Evolutionary conservation across 2,797 vertebrate genomes (phyloP), one percentile per base, ranked within the genome.

Genomic region (Miichthys miiuy): DNA sequence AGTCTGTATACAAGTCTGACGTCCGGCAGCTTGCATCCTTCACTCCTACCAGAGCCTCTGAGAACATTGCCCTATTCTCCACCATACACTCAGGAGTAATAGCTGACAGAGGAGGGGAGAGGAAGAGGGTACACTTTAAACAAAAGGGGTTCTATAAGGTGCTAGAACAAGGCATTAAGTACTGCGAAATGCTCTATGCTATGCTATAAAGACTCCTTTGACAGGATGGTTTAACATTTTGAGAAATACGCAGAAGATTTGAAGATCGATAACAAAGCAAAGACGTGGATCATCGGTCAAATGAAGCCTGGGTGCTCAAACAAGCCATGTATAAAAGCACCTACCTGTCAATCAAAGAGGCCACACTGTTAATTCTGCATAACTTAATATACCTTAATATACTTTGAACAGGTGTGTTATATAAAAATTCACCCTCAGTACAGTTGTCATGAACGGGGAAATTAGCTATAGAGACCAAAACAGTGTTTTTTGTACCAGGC

Each of bases 51-150:
- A 89, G 86, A 89, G 83, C 54, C 87, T 86, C 73, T 2, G 81
- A 92, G 91, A 94, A 93, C 93, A 94, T 94, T 91, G 86, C 77
- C 87, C 90, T 83, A 82, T 93, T 92, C 89, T 92, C 86, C 73
- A 62, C 20, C 78, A 47, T 75, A 79, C 77, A 80, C 83, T 90
- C 85, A 91, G 80, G 85, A 92, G 84, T 81, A 85, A 83, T 21
- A 78, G 77, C 82, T 86, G 86, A 79, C 80, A 77, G 70, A 80
- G 63, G 87, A 87, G 68, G 84, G 84, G 79, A 89, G 82, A 83
- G 86, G 81, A 88, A 87, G 80, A 81, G 87, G 72, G 72, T 68
- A 60, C 62, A 56, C 54, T 81, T 83, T 72, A 84, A 88, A 92
- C 88, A 91, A 92, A 91, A 87, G 78, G 58, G 46, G 30, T 78